Conservation (phyloP, 2,113 vertebrate genomes). For the Smithornis capensis region DNA sequence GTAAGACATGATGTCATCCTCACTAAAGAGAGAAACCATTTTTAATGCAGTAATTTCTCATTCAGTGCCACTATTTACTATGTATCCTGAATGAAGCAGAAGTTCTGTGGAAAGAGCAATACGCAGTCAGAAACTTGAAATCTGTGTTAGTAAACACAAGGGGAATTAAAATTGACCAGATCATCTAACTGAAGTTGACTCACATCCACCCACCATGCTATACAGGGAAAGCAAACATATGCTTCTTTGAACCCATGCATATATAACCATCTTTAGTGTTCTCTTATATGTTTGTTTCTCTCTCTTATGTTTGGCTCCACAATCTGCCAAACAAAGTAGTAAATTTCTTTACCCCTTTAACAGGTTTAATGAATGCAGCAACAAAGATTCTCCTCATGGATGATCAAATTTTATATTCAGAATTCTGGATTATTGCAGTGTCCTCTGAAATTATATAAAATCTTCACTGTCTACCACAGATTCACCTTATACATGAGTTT, state of each 20-base stretch:
- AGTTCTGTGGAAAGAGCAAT: conserved; percentile 20
- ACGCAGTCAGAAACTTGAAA: not conserved
- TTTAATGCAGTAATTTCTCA: not conserved
- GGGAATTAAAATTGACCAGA: conserved; percentile 46
- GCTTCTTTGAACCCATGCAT: conserved; percentile 28
- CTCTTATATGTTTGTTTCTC: too few species aligned
- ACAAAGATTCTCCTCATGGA: not conserved
- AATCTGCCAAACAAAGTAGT: not conserved
- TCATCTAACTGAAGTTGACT: conserved; percentile 44
- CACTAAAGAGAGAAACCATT: not conserved
- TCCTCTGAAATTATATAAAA: not conserved
- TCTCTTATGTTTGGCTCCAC: not conserved
- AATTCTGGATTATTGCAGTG: not conserved
- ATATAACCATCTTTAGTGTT: conserved; percentile 1
- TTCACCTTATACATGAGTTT: not conserved
- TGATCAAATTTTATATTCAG: not conserved
- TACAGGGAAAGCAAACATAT: conserved; percentile 36
- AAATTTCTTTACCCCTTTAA: not conserved
- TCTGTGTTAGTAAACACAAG: conserved; percentile 23
- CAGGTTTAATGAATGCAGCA: not conserved
- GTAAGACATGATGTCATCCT: not conserved
- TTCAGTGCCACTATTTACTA: not conserved
- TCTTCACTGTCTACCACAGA: not conserved
- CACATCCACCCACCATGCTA: conserved; percentile 31
- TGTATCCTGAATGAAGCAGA: not conserved